A percentile compares a stretch with the other conserved stretches of the same genome.
These are phyloP conservation scores for Heloderma charlesbogerti DNA, from an alignment of 2,113 vertebrate genomes.

Conservation along the genomic window DNA sequence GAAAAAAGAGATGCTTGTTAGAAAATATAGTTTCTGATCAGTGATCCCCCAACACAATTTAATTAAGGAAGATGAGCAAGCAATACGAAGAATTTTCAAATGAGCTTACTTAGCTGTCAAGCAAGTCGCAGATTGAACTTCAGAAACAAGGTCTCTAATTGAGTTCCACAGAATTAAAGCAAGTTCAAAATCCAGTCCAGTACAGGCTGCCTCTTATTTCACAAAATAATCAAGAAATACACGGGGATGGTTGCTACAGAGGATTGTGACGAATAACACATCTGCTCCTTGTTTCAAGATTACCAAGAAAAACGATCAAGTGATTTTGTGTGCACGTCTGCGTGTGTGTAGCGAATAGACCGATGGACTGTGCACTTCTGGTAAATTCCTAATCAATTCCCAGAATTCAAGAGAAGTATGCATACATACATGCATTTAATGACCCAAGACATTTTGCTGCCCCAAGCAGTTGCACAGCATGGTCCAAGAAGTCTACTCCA, in stretches of 20 bases:
- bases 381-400: background rate
- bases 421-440: background rate
- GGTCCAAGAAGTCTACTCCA: background rate
- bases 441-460: background rate
- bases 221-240: constrained; percentile 46
- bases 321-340: background rate
- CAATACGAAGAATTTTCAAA: constrained; percentile 47
- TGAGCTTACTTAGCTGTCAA: constrained; percentile 33
- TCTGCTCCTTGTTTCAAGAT: constrained; percentile 9
- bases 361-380: background rate
- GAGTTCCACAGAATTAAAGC: constrained; percentile 44
- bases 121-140: constrained; percentile 24
- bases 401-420: background rate
- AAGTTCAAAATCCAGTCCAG: background rate
- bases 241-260: background rate
- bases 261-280: constrained; percentile 10
- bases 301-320: background rate
- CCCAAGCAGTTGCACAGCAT: no score
- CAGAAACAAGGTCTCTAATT: constrained; percentile 43
- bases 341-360: background rate
- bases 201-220: constrained; percentile 12
- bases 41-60: constrained; percentile 39
- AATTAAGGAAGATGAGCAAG: constrained; percentile 45
- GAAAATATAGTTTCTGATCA: constrained; percentile 33
- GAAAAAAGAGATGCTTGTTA: background rate